phyloP scores from a whole-genome alignment of 2,113 vertebrate genomes.

The Quiscalus mexicanus region DNA sequence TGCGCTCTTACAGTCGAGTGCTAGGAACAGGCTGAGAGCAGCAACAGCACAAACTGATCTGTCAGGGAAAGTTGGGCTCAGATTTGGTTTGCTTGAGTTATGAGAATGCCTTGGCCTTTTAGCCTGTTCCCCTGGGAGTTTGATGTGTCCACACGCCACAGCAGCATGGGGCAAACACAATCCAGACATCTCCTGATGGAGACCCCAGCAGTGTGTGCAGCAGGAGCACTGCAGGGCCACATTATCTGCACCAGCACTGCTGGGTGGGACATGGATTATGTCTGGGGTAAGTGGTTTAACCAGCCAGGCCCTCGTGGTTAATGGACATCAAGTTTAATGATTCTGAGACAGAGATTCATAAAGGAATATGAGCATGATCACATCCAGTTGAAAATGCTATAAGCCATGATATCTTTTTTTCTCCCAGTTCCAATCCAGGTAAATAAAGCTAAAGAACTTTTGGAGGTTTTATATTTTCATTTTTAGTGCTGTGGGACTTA shows the following conservation, averaged over 20 bases:
- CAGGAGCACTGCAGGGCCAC: not conserved
- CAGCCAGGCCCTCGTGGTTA: not conserved
- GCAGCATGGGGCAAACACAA: not conserved
- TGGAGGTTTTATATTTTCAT: not conserved
- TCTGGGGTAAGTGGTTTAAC: not conserved
- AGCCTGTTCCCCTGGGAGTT: not conserved
- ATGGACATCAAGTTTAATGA: not conserved
- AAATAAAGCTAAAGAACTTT: not conserved
- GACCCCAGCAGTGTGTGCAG: not conserved
- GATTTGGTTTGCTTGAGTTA: slow-evolving; percentile 21
- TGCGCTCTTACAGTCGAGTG: not conserved
- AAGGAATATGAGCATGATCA: not conserved
- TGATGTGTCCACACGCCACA: not conserved
- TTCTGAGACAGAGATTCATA: not conserved
- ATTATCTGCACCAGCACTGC: not conserved
- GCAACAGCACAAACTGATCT: not conserved
- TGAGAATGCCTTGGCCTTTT: not conserved
- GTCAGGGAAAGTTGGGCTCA: not conserved
- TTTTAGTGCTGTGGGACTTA: not conserved
- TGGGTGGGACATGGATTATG: not conserved
- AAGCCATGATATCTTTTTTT: not conserved
- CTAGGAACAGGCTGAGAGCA: not conserved
- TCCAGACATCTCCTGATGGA: not conserved
- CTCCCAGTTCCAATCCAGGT: not conserved
- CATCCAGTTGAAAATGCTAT: not conserved